Percentiles rank a stretch among this genome's conserved stretches.
Evolutionary conservation across 1,140 invertebrate species (phyloP).

Genomic region (Ooceraea biroi): DNA sequence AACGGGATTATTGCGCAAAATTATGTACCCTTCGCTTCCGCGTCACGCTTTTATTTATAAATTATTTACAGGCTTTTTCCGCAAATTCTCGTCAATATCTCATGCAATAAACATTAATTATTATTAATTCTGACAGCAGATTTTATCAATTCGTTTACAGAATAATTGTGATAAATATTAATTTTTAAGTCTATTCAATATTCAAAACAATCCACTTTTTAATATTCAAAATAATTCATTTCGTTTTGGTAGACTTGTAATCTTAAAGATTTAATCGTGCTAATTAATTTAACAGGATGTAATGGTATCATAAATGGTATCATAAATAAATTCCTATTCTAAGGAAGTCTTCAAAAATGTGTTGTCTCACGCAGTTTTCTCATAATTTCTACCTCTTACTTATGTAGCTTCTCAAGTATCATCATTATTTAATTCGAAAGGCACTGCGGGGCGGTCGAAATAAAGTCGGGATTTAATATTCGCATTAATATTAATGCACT

Average conservation of each 20-base stretch:
- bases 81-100: not conserved
- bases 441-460: not conserved
- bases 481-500: slow-evolving; percentile 7
- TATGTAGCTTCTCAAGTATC: not conserved
- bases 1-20: slow-evolving; percentile 19
- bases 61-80: not conserved
- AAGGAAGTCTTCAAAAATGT: not conserved
- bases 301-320: not conserved
- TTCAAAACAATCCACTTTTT: too few relatives aligned
- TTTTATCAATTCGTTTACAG: too few relatives aligned
- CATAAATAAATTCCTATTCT: not conserved
- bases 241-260: not conserved
- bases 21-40: not conserved
- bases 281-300: too few relatives aligned
- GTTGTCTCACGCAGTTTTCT: not conserved
- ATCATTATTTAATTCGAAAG: not conserved
- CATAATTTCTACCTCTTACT: not conserved
- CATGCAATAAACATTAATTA: not conserved
- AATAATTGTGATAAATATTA: too few relatives aligned
- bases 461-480: slow-evolving; percentile 30
- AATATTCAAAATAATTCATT: not conserved
- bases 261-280: too few relatives aligned
- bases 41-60: not conserved
- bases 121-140: not conserved
- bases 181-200: not conserved